These are phyloP conservation scores for Orestias chungarensis DNA, from an alignment of 2,797 vertebrate species.

Conservation along the genomic window DNA sequence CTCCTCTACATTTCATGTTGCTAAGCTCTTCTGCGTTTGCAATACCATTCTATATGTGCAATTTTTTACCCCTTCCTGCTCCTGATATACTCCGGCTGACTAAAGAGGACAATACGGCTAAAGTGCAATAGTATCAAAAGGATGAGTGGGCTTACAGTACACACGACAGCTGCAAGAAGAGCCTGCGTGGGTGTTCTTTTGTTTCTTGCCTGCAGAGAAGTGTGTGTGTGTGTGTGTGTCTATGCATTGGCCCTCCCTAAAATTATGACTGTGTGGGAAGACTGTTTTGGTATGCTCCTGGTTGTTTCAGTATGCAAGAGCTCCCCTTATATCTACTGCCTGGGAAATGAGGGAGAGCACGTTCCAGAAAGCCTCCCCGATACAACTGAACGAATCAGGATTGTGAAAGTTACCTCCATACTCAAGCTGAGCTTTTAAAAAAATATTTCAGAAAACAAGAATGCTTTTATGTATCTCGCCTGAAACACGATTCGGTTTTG, in stretches of 20 bases:
- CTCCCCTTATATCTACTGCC: conserved; percentile 64
- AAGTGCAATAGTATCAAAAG: conserved; percentile 74
- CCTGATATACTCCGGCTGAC: conserved; percentile 33
- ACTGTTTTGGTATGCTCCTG: conserved; percentile 68
- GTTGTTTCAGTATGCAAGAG: conserved; percentile 66
- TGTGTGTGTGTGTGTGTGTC: conserved; percentile 28
- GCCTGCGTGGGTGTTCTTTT: conserved; percentile 76
- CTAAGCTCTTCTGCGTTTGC: conserved; percentile 16
- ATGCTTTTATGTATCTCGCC: neutral
- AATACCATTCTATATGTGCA: conserved; percentile 28
- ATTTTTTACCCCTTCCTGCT: conserved; percentile 16
- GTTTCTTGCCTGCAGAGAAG: conserved; percentile 66
- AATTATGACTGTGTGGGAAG: conserved; percentile 78
- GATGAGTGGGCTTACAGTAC: conserved; percentile 76
- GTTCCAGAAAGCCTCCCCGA: conserved; percentile 33
- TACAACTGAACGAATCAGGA: conserved; percentile 18
- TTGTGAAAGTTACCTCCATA: conserved; percentile 19
- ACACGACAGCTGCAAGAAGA: conserved; percentile 69
- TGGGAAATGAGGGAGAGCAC: conserved; percentile 55
- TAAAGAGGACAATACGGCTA: conserved; percentile 52
- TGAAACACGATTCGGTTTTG: neutral
- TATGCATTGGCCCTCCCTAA: conserved; percentile 62
- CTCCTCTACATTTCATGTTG: conserved; percentile 14
- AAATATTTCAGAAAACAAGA: conserved; percentile 27
- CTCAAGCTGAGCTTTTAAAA: conserved; percentile 2